A percentile compares a stretch with the other conserved stretches of the same genome.
These are phyloP conservation scores for Pyrrhosoma nymphula DNA, from an alignment of 2,888 invertebrate genomes.

Conservation along the genomic window DNA sequence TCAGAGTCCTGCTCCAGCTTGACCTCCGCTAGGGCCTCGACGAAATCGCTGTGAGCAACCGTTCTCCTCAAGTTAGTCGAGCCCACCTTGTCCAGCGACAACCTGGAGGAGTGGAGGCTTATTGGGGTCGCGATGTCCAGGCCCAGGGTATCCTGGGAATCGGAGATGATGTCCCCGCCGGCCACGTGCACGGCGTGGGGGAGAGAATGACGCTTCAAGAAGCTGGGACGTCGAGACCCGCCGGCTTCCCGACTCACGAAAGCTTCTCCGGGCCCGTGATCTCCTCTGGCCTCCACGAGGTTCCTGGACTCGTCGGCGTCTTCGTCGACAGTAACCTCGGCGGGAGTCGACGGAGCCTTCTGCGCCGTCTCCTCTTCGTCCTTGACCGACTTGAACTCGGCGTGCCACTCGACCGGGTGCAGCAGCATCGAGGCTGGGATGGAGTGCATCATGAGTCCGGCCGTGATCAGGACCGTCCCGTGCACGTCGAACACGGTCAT, in stretches of 20 bases:
- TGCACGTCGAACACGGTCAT: slow-evolving; percentile 32
- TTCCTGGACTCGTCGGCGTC: not conserved
- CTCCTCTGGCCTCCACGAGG: not conserved
- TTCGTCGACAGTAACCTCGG: not conserved
- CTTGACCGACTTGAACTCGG: slow-evolving; percentile 76
- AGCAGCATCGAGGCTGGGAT: slow-evolving; percentile 15
- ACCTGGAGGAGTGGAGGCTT: not conserved
- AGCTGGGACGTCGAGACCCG: not conserved
- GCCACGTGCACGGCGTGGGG: not conserved
- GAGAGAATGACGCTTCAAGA: not conserved
- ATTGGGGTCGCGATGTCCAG: not conserved
- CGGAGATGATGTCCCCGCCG: not conserved
- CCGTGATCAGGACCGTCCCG: slow-evolving; percentile 54
- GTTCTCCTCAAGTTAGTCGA: not conserved
- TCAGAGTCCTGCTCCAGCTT: not conserved
- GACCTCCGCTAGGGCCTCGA: not conserved
- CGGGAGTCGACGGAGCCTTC: not conserved
- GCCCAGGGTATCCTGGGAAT: not conserved
- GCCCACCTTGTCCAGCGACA: not conserved
- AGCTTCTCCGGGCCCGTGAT: not conserved
- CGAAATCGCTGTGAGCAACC: not conserved
- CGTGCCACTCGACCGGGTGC: slow-evolving; percentile 54
- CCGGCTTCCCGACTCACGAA: not conserved
- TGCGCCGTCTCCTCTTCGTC: not conserved
- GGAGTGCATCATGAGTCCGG: slow-evolving; percentile 36